phyloP scores from a whole-genome alignment of 2,888 invertebrate species.

The Panzeria rudis region DNA sequence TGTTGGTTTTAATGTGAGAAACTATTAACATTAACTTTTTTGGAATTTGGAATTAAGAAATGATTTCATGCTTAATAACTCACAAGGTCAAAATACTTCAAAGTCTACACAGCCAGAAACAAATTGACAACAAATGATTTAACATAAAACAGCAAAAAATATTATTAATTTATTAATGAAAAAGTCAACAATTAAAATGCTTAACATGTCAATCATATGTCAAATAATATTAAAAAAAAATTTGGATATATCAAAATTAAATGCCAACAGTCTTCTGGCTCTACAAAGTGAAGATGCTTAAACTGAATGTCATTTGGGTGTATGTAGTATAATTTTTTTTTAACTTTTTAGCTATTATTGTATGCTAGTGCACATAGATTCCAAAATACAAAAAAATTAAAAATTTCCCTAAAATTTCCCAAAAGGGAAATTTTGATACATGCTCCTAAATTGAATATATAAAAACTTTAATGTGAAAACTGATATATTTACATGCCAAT shows the following conservation, averaged over 20 bases:
- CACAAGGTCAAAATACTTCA: conserved; percentile 61
- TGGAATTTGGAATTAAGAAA: conserved; percentile 14
- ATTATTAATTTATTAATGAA: conserved; percentile 41
- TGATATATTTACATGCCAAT: no score
- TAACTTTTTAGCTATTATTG: neutral
- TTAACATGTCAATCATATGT: conserved; percentile 70
- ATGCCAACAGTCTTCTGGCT: conserved; percentile 18
- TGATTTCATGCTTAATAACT: conserved; percentile 50
- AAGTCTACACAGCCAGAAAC: conserved; percentile 43
- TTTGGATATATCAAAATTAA: conserved; percentile 5
- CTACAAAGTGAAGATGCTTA: conserved; percentile 1
- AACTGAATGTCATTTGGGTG: neutral
- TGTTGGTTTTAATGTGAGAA: conserved; percentile 52
- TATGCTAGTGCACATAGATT: neutral
- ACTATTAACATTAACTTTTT: conserved; percentile 4
- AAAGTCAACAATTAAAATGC: conserved; percentile 65
- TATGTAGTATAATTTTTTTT: neutral
- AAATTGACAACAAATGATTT: conserved; percentile 32
- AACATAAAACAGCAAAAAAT: conserved; percentile 32
- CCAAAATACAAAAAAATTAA: no score
- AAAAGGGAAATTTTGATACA: no score
- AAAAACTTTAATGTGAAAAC: neutral
- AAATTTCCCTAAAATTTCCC: no score
- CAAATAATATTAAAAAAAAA: conserved; percentile 51
- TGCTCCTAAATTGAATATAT: neutral